Conservation (phyloP, 2,888 invertebrate genomes). For the Vannuccia rotundouncinata region DNA sequence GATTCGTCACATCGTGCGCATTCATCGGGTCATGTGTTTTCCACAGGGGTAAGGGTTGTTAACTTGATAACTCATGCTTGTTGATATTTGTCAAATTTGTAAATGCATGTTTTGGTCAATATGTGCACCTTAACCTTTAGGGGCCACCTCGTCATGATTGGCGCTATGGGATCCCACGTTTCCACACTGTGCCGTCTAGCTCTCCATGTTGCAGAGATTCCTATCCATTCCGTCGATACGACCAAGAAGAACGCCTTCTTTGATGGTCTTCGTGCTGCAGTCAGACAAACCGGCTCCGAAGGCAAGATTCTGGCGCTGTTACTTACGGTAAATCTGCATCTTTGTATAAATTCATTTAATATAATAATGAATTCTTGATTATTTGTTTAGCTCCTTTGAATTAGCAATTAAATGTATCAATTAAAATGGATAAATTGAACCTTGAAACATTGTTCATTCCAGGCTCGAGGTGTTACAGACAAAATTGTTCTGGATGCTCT, state of each 20-base stretch:
- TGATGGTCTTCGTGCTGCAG: conserved; percentile 55
- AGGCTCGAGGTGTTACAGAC: conserved; percentile 53
- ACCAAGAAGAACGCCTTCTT: conserved; percentile 54
- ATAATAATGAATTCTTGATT: too few relatives aligned
- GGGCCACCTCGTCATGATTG: conserved; percentile 54
- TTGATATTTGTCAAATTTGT: not conserved
- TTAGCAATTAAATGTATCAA: too few relatives aligned
- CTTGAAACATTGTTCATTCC: too few relatives aligned
- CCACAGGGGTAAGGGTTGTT: conserved; percentile 48
- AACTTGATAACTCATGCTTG: conserved; percentile 33
- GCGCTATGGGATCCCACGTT: conserved; percentile 54
- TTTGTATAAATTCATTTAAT: too few relatives aligned
- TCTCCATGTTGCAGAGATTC: conserved; percentile 54
- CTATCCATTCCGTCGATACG: conserved; percentile 51
- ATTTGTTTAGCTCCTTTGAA: too few relatives aligned
- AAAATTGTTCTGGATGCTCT: conserved; percentile 54
- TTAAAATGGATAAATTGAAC: too few relatives aligned
- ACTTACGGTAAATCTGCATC: conserved; percentile 49
- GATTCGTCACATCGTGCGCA: conserved; percentile 51
- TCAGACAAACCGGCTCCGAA: conserved; percentile 54
- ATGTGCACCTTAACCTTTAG: conserved; percentile 43
- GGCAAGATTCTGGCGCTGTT: conserved; percentile 53
- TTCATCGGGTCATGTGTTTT: conserved; percentile 54
- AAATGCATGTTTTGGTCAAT: conserved; percentile 22
- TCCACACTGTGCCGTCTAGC: conserved; percentile 53